Conservation (phyloP, 2,888 invertebrate species). For the Macrostomum cliftonense region DNA sequence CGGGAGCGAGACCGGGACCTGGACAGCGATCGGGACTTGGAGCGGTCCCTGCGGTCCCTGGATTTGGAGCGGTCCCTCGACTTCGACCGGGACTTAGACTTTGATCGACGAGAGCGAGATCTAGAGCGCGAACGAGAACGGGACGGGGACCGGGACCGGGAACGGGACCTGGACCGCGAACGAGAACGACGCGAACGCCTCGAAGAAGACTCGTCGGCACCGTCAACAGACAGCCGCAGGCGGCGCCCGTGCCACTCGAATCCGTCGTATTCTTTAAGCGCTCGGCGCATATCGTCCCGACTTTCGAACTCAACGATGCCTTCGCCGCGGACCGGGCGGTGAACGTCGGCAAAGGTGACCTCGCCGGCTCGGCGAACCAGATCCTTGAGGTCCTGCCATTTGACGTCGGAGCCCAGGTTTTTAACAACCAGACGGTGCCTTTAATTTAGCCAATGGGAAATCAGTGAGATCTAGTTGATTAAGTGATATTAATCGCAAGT, state of each 20-base stretch:
- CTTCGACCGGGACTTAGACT: no score
- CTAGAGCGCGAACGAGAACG: background rate
- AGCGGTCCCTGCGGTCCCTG: no score
- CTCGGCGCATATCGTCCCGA: slow-evolving; percentile 85
- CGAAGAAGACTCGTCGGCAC: no score
- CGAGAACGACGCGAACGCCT: no score
- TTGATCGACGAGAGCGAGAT: no score
- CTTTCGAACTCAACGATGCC: no score
- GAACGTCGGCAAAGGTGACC: slow-evolving; percentile 94
- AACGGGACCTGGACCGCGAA: background rate
- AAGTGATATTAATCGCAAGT: no score
- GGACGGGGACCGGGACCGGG: slow-evolving; percentile 3
- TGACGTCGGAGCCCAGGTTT: slow-evolving; percentile 88
- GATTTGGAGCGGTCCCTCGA: no score
- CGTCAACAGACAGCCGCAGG: slow-evolving; percentile 76
- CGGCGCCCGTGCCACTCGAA: slow-evolving; percentile 86
- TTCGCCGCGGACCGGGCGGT: slow-evolving; percentile 70
- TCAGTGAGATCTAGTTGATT: no score
- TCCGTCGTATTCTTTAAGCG: slow-evolving; percentile 83
- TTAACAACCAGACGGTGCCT: slow-evolving; percentile 86
- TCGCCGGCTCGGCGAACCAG: slow-evolving; percentile 98
- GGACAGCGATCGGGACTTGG: no score
- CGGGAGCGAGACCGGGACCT: no score
- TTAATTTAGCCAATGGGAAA: no score
- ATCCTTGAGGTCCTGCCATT: slow-evolving; percentile 99